Base-by-base conservation (phyloP, 2,888 invertebrate genomes). In the Plagodis dolabraria region DNA sequence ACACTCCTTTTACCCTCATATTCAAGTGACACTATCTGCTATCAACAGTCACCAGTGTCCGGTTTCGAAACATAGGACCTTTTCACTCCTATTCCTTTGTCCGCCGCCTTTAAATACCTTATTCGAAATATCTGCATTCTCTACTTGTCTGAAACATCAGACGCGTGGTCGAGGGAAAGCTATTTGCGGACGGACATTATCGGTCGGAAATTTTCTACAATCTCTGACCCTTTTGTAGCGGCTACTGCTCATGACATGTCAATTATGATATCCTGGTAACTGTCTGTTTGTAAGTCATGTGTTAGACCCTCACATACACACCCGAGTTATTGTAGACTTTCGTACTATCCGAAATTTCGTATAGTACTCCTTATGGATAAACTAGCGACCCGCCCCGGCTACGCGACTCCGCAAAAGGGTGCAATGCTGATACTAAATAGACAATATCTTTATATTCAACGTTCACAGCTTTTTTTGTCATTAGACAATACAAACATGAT, bases 161-260 rank as follows among this genome's bases (percentile, higher is more conserved):
- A 76, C 77, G 71, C 83, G 72, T 68, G 82, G 80, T 79, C 79
- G 76, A 69, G 71, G 71, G 73, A 79, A 80, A 82, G 79, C 80
- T 83, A 87, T 87, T 88, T 83, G 84, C 83, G 82, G 82, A 73
- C 80, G 77, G 89, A 88, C 85, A 83, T 89, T 89, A 89, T 92
- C 90, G 74, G 83, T 69, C 57, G 78, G 80, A 77, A 86, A 86
- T 85, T 89, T 89, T 89, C 89, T 86, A 89, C 88, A 91, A 90
- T 91, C 86, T 89, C 85, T 77, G 80, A 79, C 86, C 88, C 87
- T 89, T 69, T 92, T 92, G 87, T 88, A 79, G 67, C 80, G 81
- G 76, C 82, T 70, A 80, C 86, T 91, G 91, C 80, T 81, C 82
- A 79, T 91, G 92, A 91, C 91, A 91, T 86, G 88, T 90, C 91